Percentiles rank a stretch among this genome's conserved stretches.
phyloP scores from a whole-genome alignment of 1,140 invertebrate species.

The Hormaphis cornu region DNA sequence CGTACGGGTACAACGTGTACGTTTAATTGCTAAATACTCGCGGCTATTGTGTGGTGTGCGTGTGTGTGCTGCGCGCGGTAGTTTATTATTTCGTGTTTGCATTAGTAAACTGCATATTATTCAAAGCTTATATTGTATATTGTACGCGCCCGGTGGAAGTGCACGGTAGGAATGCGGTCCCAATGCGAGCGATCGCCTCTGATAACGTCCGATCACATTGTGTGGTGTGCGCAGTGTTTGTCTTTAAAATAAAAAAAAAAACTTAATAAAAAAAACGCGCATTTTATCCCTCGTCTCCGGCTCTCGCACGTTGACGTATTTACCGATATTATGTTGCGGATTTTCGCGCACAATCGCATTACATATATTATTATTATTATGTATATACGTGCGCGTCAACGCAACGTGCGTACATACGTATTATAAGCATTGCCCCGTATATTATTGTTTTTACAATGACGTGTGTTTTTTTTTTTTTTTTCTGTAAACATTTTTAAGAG shows the following conservation, averaged over 20 bases:
- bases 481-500: no score
- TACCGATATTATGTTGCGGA: neutral
- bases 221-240: no score
- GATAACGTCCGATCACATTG: constrained; percentile 9
- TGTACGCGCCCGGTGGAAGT: neutral
- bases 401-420: neutral
- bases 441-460: no score
- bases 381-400: neutral
- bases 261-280: neutral
- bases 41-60: neutral
- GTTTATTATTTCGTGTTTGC: constrained; percentile 1
- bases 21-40: no score
- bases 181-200: neutral
- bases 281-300: no score
- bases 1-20: no score
- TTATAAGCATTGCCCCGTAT: no score
- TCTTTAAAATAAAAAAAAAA: neutral
- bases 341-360: neutral
- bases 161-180: constrained; percentile 4
- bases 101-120: no score
- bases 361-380: neutral
- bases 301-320: no score
- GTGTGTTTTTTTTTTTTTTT: no score
- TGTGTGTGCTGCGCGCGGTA: no score
- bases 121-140: constrained; percentile 5